Percentiles rank a stretch among this genome's conserved stretches.
Conservation (phyloP, 1,140 invertebrate species). For the Elysia chlorotica region DNA sequence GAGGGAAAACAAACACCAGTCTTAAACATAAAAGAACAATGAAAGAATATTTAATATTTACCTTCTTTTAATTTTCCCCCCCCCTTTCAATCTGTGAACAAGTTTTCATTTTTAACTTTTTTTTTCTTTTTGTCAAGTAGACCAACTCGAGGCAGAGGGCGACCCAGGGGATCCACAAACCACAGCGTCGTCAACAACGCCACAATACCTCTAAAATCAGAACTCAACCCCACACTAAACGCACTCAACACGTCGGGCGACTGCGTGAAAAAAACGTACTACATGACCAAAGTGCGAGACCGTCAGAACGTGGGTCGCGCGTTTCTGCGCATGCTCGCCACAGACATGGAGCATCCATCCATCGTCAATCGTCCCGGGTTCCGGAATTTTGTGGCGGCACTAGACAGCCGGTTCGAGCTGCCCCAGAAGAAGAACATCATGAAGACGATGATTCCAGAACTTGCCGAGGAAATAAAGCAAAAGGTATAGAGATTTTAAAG, state of each 20-base stretch:
- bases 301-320: constrained; percentile 1
- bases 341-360: not conserved
- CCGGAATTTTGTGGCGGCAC: constrained; percentile 8
- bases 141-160: too few relatives aligned
- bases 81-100: too few relatives aligned
- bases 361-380: constrained; percentile 11
- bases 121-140: too few relatives aligned
- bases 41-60: too few relatives aligned
- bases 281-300: constrained; percentile 1
- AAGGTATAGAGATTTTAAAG: too few relatives aligned
- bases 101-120: too few relatives aligned
- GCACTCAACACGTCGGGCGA: not conserved
- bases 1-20: too few relatives aligned
- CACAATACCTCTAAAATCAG: not conserved
- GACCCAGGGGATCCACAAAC: not conserved
- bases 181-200: not conserved
- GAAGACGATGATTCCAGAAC: constrained; percentile 4
- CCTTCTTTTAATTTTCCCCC: too few relatives aligned
- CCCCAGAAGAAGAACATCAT: constrained; percentile 8
- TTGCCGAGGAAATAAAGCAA: constrained; percentile 14
- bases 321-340: constrained; percentile 12
- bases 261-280: constrained; percentile 5
- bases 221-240: not conserved
- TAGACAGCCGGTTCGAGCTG: constrained; percentile 10
- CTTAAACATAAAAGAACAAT: too few relatives aligned